A percentile compares a stretch with the other conserved stretches of the same genome.
Conservation (phyloP, 2,888 invertebrate species). For the Limnephilus marmoratus region DNA sequence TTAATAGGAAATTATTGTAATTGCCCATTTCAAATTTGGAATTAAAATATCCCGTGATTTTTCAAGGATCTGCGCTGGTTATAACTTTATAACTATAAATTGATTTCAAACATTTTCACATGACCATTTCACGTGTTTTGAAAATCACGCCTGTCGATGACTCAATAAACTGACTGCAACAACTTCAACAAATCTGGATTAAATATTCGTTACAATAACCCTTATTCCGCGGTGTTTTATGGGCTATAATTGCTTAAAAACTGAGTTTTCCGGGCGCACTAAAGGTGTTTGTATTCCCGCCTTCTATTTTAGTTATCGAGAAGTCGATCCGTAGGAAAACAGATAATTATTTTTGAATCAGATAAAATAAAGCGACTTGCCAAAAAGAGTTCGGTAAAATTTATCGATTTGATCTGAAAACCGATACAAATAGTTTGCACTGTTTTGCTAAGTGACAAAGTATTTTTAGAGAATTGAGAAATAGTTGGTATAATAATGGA, state of each 20-base stretch:
- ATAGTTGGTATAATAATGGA: neutral
- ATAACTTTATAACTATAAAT: too few species aligned
- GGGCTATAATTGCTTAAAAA: neutral
- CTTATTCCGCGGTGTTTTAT: neutral
- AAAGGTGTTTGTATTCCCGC: constrained; percentile 19
- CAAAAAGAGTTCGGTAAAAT: neutral
- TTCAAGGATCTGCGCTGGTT: too few species aligned
- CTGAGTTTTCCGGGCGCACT: constrained; percentile 11
- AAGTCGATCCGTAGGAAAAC: neutral
- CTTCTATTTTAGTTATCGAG: neutral
- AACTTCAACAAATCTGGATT: neutral
- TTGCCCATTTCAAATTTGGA: too few species aligned
- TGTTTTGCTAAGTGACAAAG: neutral
- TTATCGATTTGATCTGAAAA: neutral
- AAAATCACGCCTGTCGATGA: neutral
- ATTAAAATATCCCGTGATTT: too few species aligned
- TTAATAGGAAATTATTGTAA: too few species aligned
- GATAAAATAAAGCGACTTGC: neutral
- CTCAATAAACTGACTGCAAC: neutral
- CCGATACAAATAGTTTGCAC: neutral
- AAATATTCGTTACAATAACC: neutral
- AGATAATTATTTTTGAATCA: neutral
- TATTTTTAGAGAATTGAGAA: constrained; percentile 8
- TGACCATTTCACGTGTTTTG: neutral
- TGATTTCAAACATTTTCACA: too few species aligned